Base-by-base conservation (phyloP, 2,797 vertebrate genomes). In the Clarias pachynema region DNA sequence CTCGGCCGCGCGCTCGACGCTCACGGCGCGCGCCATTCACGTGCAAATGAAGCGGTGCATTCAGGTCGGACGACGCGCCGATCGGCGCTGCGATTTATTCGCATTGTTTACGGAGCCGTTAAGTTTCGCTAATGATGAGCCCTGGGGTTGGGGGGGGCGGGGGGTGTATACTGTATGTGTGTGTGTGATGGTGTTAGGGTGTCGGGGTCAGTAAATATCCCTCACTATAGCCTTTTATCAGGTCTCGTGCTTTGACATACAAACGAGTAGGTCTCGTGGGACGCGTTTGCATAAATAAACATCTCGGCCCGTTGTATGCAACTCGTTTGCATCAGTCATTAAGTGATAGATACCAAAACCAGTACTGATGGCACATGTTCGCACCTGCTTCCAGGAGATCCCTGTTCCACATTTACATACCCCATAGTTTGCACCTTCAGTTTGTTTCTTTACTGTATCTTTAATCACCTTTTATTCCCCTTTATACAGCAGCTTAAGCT, bases 21-120 rank as follows among this genome's bases (percentile, higher is more conserved):
- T 84, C 82, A 86, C 78, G 66, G 24, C 70, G 85, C 56, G 65
- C 59, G 49, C 53, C 74, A 91, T 95, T 92, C 93, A 93, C 92
- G 91, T 78, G 89, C 31, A 60, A 63, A 91, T 92, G 91, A 59
- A 87, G 60, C 79, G 57, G 75, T 49, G 56, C 57, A 91, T 95
- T 96, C 93, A 94, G 84, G 88, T 95, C 14, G 56, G 40, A 57
- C 0, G 60, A 79, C 85, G 89, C 87, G 91, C 90, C 87, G 89
- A 91, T 80, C 82, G 89, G 89, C 84, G 79, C 37, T 85, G 86
- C 66, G 69, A 77, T 34, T 85, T 14, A 93, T 93, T 93, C 90
- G 78, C 93, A 93, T 94, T 83, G 92, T 92, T 94, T 92, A 65
- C 81, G 44, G 77, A 60, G 37, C 59, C 86, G 87, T 88, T 82